Evolutionary conservation across 2,113 vertebrate species (phyloP), one percentile per base, ranked within the genome.

Genomic region (Hydropotes inermis): DNA sequence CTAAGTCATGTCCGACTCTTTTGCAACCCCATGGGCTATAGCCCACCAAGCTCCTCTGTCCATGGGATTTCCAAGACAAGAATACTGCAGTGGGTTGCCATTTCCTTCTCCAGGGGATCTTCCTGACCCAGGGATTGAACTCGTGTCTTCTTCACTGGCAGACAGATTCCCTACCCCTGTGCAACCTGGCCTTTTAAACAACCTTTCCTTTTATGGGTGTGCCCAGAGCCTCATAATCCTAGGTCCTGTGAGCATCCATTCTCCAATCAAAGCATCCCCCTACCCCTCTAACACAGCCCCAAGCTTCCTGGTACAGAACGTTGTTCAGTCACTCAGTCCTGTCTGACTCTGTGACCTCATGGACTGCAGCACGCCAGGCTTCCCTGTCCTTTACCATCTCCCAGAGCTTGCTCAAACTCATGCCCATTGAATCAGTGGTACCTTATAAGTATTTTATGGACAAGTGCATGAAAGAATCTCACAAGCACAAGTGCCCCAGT

Each of bases 381-480:
- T 36, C 67, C 67, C n/a, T 70, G 67, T 70, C n/a, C 67, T 70
- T 70, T 39, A 70, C n/a, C 67, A 70, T 39, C n/a, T 70, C 67
- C 67, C 67, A 70, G 19, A 70, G 67, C n/a, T 70, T 70, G 67
- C 67, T 23, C 36, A 70, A 70, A 70, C 10, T 39, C n/a, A 70
- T 6, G 19, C 39, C n/a, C 19, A 3, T 23, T 70, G 67, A 70
- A 10, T 70, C n/a, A 70, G n/a, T 33, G 28, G 28, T 47, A 74
- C 6, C 30, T 12, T 43, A 8, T 58, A 93, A 21, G 16, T 89
- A 28, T 82, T 58, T 87, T 45, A 67, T 21, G 55, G 21, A 50
- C 43, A 79, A 64, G 52, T 27, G 27, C 67, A 54, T 30, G 12
- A 43, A 87, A 89, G 45, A 93, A 33, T 93, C 64, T 91, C 70